Conservation (phyloP, 2,888 invertebrate species). For the Xestoiulus laeticollis region DNA sequence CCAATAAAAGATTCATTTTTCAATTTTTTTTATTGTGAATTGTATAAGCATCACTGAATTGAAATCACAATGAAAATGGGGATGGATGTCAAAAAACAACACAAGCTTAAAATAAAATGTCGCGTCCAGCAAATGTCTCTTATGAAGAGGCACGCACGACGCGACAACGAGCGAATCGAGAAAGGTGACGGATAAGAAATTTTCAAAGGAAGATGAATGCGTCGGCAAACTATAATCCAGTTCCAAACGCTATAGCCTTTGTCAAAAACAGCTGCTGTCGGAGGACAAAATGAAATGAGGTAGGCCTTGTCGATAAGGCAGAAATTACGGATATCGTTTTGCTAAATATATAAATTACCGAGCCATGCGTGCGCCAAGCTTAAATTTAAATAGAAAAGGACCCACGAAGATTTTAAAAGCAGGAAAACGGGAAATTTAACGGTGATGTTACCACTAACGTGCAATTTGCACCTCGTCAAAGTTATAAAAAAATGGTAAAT, state of each 20-base stretch:
- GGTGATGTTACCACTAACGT: no score
- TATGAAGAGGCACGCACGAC: slow-evolving; percentile 41
- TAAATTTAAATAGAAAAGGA: background rate
- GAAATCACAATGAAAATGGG: slow-evolving; percentile 39
- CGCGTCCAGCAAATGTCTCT: slow-evolving; percentile 24
- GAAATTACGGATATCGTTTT: background rate
- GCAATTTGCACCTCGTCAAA: no score
- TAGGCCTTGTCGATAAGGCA: background rate
- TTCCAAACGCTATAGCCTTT: background rate
- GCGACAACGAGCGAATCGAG: slow-evolving; percentile 22
- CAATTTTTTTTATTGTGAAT: slow-evolving; percentile 3
- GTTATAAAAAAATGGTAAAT: no score
- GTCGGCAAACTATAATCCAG: background rate
- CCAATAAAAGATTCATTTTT: background rate
- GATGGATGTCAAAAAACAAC: background rate
- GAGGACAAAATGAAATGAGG: background rate
- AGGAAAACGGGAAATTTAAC: no score
- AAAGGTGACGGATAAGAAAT: slow-evolving; percentile 20
- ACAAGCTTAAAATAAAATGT: slow-evolving; percentile 7
- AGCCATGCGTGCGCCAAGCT: background rate
- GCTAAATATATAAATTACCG: background rate
- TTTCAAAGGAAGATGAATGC: background rate
- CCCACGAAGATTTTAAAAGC: no score
- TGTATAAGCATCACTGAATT: slow-evolving; percentile 27
- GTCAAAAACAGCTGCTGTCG: background rate